Conservation (phyloP, 1,140 invertebrate genomes). For the Macrotrachela quadricornifera region DNA sequence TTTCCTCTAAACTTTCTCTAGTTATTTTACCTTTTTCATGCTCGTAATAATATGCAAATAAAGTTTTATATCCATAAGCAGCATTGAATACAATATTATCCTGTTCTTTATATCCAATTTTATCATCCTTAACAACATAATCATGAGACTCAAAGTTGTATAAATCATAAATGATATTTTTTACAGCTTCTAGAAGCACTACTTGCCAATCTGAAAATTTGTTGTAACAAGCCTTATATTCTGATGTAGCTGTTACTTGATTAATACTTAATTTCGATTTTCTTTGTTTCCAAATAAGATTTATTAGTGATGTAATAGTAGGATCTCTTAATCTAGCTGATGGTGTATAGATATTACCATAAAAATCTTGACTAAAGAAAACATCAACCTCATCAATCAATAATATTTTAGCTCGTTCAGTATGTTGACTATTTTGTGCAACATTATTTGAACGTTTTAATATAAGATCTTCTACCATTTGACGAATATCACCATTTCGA, state of each 20-base stretch:
- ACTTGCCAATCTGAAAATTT: background rate
- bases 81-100: background rate
- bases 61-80: background rate
- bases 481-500: background rate
- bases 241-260: background rate
- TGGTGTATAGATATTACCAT: background rate
- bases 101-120: background rate
- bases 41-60: background rate
- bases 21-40: background rate
- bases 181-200: background rate
- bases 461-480: background rate
- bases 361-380: background rate
- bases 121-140: background rate
- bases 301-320: background rate
- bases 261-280: background rate
- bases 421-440: background rate
- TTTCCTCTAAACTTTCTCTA: background rate
- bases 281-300: background rate
- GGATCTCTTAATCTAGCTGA: background rate
- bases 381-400: background rate
- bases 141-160: background rate
- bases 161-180: background rate
- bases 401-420: background rate
- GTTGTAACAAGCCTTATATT: background rate
- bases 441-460: background rate